Evolutionary conservation across 2,113 vertebrate genomes (phyloP).

Genomic region (Motacilla alba): DNA sequence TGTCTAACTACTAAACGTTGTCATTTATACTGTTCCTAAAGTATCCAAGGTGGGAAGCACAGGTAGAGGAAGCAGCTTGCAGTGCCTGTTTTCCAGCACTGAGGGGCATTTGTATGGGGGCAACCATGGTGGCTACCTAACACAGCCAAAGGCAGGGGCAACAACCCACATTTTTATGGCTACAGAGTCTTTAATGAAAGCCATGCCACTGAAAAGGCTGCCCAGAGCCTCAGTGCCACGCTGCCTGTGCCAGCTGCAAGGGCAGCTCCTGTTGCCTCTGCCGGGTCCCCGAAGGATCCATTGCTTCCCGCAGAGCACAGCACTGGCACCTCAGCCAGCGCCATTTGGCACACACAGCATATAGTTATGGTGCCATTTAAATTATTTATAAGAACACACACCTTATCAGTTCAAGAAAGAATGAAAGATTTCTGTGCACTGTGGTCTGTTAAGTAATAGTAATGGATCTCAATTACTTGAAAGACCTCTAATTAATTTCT

Average conservation of each 20-base stretch:
- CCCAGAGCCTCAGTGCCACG: accelerated
- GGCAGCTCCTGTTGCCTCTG: not conserved
- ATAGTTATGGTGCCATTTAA: not conserved
- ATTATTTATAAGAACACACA: constrained; percentile 1
- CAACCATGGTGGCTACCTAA: accelerated
- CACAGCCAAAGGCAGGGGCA: not conserved
- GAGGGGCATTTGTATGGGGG: not conserved
- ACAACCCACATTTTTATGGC: not conserved
- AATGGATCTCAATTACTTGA: constrained; percentile 46
- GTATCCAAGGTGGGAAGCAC: not conserved
- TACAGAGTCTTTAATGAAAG: not conserved
- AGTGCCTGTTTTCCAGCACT: not conserved
- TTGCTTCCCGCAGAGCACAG: not conserved
- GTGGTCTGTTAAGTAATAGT: constrained; percentile 35
- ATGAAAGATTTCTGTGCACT: not conserved
- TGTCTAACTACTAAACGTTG: not conserved
- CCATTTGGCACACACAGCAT: accelerated
- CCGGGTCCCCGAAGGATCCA: not conserved
- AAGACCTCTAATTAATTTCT: constrained; percentile 50
- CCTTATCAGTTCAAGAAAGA: constrained; percentile 24
- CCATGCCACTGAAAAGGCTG: not conserved
- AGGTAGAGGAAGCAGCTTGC: not conserved
- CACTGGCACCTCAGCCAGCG: not conserved
- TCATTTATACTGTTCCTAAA: not conserved
- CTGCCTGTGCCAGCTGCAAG: not conserved